Evolutionary conservation across 2,113 vertebrate genomes (phyloP), one percentile per base, ranked within the genome.

Genomic region (Thalassarche chlororhynchos): DNA sequence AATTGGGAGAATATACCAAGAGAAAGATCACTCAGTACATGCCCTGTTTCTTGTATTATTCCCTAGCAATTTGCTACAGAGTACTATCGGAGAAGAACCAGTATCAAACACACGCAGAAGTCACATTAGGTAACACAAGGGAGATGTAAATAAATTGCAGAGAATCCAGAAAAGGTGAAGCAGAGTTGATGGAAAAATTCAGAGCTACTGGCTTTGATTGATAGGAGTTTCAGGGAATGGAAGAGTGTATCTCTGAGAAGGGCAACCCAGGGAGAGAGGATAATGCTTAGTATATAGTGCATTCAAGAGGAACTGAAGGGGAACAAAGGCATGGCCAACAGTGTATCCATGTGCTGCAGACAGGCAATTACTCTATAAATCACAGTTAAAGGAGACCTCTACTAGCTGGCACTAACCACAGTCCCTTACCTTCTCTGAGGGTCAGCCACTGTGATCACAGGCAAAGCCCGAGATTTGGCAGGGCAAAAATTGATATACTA

Each of bases 301-400:
- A 79, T 97, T 95, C 89, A 96, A 87, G 92, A 97, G 91, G 95
- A 94, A 95, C 94, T 75, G 97, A 93, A 91, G 84, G 81, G 89
- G 95, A 97, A 93, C 83, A 91, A 97, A 97, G 90, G 90, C 95
- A 97, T 93, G 97, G 84, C 87, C 94, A 75, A 89, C 86, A 84
- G 92, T 60, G 94, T 97, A 90, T 87, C 90, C 95, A 75, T 92
- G 96, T 95, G 96, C 96, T 95, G 88, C 95, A 93, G 95, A 93
- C 88, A 94, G 92, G 90, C 92, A 94, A 95, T 97, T 96, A 97
- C 96, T 95, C 92, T 47, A 97, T 96, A 96, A 95, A 97, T 97
- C 94, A 95, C 90, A 78, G 86, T 92, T 95, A 97, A 93, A 92
- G 88, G n/a, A 94, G 83, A 95, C 69, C 76, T 94, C 80, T 88